Evolutionary conservation across 2,797 vertebrate genomes (phyloP), one percentile per base, ranked within the genome.

Genomic region (Catostomus latipinnis): DNA sequence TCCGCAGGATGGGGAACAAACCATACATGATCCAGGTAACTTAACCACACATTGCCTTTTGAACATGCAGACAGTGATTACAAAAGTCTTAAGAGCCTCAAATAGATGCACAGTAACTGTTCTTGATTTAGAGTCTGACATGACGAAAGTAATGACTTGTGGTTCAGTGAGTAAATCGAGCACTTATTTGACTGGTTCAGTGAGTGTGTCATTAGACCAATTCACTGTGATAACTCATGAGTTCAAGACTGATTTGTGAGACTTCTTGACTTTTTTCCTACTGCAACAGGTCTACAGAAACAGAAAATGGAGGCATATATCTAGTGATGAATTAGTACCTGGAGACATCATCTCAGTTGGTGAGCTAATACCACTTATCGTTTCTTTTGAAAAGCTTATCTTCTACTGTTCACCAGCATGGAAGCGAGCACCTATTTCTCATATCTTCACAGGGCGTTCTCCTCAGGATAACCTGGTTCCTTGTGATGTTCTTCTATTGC

Each of bases 1-100:
- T 99, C 80, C 93, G 97, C 0, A 95, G 95, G 12, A 99, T 99
- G 98, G 98, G 98, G 71, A 99, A 97, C 92, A 97, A 96, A 50
- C 97, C 98, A 0, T 97, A 96, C 90, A 94, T 94, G 93, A 98
- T 99, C 83, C 97, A 98, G 95, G 97, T 98, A 34, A 34, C 34
- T 34, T 34, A 34, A 34, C 34, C 34, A 34, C 34, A 34, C 50
- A 0, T 2, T 16, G 1, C 1, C 6, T 34, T 34, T 34, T 34
- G 34, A 34, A 34, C 34, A 34, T 2, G 34, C 34, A 34, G 34
- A 34, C 34, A 34, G 34, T 34, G 3, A 34, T 34, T 34, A 34
- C 34, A 4, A 34, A 34, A 34, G 34, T 34, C 34, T 34, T 34
- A 34, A 0, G 34, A 34, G 34, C 34, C 3, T 34, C 34, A 34